phyloP scores from a whole-genome alignment of 2,888 invertebrate genomes.

The Heliconius aoede region DNA sequence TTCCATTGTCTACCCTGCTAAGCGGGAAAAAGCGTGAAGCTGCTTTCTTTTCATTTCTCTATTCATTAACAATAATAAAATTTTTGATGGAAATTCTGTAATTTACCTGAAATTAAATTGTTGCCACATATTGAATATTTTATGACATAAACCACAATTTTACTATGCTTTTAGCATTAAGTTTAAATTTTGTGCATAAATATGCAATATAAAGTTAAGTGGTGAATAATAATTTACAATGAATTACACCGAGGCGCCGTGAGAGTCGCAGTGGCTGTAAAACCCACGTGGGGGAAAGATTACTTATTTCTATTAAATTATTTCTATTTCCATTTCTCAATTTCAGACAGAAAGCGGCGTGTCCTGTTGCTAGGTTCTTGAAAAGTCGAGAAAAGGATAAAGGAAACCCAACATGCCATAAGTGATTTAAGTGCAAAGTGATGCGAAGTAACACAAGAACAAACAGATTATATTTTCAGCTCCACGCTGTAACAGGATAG shows the following conservation, averaged over 20 bases:
- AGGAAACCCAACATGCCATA: no score
- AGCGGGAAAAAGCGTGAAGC: neutral
- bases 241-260: no score
- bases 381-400: no score
- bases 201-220: neutral
- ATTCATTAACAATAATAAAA: neutral
- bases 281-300: no score
- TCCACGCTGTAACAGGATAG: no score
- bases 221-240: neutral
- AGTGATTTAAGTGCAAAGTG: no score
- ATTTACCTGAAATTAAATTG: neutral
- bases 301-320: no score
- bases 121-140: neutral
- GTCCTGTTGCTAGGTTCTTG: neutral
- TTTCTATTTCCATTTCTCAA: neutral
- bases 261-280: no score
- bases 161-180: conserved; percentile 1
- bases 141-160: neutral
- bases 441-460: no score
- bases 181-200: neutral
- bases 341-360: neutral
- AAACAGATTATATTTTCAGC: no score
- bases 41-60: neutral
- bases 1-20: no score
- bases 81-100: neutral